Percentiles rank a stretch among this genome's conserved stretches.
phyloP scores from a whole-genome alignment of 1,140 invertebrate genomes.

The Megathymus violae region DNA sequence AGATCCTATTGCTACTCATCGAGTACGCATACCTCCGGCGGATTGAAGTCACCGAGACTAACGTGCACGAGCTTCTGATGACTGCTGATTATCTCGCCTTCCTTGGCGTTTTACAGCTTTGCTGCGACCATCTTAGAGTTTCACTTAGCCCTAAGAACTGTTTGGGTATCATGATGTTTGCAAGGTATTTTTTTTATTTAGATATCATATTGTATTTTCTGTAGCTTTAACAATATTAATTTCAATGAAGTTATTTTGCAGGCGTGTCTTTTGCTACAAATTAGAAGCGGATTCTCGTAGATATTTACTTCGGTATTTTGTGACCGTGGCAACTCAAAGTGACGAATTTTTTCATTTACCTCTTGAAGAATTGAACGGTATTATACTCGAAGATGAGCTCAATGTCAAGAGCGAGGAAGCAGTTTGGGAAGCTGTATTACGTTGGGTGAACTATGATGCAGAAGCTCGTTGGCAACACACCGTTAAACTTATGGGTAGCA shows the following conservation, averaged over 20 bases:
- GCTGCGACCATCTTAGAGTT: conserved; percentile 89
- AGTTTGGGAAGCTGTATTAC: conserved; percentile 84
- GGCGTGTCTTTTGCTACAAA: conserved; percentile 88
- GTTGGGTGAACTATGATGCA: conserved; percentile 86
- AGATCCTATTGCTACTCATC: conserved; percentile 90
- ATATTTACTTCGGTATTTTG: conserved; percentile 90
- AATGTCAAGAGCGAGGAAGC: conserved; percentile 87
- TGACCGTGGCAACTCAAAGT: conserved; percentile 87
- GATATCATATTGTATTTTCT: background rate
- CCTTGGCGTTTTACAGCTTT: conserved; percentile 89
- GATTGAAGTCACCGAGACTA: conserved; percentile 87
- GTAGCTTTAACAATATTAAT: conserved; percentile 1
- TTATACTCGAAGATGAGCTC: conserved; percentile 90
- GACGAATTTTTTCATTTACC: conserved; percentile 89
- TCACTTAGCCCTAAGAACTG: conserved; percentile 89
- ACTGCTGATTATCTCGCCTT: conserved; percentile 93
- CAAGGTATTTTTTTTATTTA: conserved; percentile 76
- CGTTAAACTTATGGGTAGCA: conserved; percentile 90
- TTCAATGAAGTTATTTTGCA: conserved; percentile 46
- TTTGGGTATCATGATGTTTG: conserved; percentile 92
- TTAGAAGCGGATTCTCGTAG: conserved; percentile 87
- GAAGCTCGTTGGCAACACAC: conserved; percentile 87
- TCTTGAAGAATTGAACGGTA: conserved; percentile 87
- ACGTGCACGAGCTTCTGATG: conserved; percentile 90
- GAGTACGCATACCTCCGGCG: conserved; percentile 93